These are phyloP conservation scores for Artemia sp. DNA, from an alignment of 2,888 invertebrate species.

Conservation along the genomic window DNA sequence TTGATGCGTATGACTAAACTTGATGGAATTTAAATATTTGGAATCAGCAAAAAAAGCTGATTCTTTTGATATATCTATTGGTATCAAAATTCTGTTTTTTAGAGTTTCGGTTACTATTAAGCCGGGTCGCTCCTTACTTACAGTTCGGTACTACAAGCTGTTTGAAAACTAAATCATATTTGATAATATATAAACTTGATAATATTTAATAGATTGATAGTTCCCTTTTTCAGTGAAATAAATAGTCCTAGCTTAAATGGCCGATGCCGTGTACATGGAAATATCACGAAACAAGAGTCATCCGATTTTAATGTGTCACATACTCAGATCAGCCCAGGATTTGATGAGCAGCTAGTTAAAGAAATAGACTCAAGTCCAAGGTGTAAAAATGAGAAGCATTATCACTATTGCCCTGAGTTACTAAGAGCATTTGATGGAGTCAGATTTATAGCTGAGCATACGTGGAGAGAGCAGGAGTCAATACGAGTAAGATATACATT, in stretches of 20 bases:
- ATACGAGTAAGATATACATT: constrained; percentile 25
- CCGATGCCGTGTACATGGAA: constrained; percentile 16
- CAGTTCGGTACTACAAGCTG: too few species aligned
- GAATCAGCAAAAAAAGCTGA: too few species aligned
- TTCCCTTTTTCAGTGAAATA: too few species aligned
- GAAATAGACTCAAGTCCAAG: constrained; percentile 23
- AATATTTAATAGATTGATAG: too few species aligned
- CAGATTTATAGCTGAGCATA: constrained; percentile 29
- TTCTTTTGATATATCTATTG: too few species aligned
- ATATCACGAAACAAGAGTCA: constrained; percentile 5
- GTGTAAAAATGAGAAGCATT: constrained; percentile 24
- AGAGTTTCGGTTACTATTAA: too few species aligned
- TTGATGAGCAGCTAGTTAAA: constrained; percentile 12
- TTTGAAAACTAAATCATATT: too few species aligned
- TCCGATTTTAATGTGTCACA: constrained; percentile 1
- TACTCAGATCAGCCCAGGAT: not conserved
- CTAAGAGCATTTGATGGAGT: constrained; percentile 29
- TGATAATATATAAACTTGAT: too few species aligned
- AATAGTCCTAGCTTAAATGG: not conserved
- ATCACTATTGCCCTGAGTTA: constrained; percentile 28
- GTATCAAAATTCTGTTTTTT: too few species aligned
- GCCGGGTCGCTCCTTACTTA: too few species aligned
- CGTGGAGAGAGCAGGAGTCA: constrained; percentile 28
- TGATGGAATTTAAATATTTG: too few species aligned
- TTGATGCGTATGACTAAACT: too few species aligned